Percentiles rank a stretch among this genome's conserved stretches.
Evolutionary conservation across 2,113 vertebrate genomes (phyloP).

Genomic region (Sinocyclocheilus grahami): DNA sequence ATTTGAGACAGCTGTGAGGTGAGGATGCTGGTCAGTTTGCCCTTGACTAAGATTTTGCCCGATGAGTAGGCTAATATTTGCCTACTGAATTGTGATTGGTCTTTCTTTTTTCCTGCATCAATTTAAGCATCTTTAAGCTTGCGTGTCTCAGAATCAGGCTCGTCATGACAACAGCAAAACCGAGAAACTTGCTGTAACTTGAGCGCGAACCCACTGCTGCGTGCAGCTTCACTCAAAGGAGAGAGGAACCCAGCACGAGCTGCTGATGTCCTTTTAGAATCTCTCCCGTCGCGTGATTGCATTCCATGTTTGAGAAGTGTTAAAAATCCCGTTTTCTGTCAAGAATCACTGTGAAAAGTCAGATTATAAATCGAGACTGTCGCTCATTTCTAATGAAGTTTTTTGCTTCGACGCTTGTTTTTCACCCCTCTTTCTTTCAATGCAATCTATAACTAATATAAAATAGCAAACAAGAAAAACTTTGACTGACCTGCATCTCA

Average conservation of each 20-base stretch:
- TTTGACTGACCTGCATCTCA: conserved; percentile 10
- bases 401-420: neutral
- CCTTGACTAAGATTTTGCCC: neutral
- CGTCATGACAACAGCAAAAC: neutral
- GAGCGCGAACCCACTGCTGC: too few species aligned
- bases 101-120: neutral
- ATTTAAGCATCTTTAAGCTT: neutral
- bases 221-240: neutral
- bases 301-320: neutral
- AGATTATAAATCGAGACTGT: neutral
- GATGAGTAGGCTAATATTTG: neutral
- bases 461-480: neutral
- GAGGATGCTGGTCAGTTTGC: neutral
- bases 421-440: neutral
- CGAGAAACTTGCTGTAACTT: neutral
- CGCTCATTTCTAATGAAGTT: neutral
- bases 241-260: too few species aligned
- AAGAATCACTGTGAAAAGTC: neutral
- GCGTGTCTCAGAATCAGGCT: neutral
- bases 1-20: neutral
- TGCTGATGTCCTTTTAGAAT: neutral
- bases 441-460: neutral
- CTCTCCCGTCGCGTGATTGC: neutral
- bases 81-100: neutral
- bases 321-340: neutral